phyloP scores from a whole-genome alignment of 2,888 invertebrate species.

The Scaptomyza cyrtandrae region DNA sequence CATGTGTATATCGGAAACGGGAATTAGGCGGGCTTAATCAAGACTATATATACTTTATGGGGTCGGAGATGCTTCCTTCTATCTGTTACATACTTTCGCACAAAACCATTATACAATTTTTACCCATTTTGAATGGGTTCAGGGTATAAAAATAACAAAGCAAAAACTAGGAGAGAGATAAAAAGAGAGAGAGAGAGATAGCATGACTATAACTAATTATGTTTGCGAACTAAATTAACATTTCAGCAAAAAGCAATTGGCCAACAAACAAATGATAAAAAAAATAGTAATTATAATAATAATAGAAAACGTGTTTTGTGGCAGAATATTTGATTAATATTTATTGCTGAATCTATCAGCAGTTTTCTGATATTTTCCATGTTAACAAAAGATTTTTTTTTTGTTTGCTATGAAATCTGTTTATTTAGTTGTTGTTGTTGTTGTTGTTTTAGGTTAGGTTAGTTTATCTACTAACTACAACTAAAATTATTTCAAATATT shows the following conservation, averaged over 20 bases:
- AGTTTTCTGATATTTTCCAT: background rate
- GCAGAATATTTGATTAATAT: slow-evolving; percentile 20
- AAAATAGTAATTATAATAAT: background rate
- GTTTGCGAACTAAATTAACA: slow-evolving; percentile 24
- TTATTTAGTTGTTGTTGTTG: background rate
- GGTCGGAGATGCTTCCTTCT: too few relatives aligned
- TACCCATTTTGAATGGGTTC: too few relatives aligned
- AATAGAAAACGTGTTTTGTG: slow-evolving; percentile 9
- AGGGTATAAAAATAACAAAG: too few relatives aligned
- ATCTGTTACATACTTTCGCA: too few relatives aligned
- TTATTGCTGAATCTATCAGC: background rate
- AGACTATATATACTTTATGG: too few relatives aligned
- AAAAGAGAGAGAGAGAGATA: background rate
- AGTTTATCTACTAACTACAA: background rate
- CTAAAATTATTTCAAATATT: background rate
- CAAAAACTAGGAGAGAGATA: background rate
- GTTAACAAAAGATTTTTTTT: background rate
- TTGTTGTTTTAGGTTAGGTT: background rate
- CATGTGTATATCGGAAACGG: too few relatives aligned
- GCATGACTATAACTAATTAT: slow-evolving; percentile 21
- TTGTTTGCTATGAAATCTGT: background rate
- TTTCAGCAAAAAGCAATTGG: slow-evolving; percentile 14
- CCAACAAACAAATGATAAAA: slow-evolving; percentile 1
- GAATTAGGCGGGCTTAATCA: too few relatives aligned
- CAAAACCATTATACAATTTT: too few relatives aligned